phyloP scores from a whole-genome alignment of 2,113 vertebrate species.

The Pelecanus crispus region DNA sequence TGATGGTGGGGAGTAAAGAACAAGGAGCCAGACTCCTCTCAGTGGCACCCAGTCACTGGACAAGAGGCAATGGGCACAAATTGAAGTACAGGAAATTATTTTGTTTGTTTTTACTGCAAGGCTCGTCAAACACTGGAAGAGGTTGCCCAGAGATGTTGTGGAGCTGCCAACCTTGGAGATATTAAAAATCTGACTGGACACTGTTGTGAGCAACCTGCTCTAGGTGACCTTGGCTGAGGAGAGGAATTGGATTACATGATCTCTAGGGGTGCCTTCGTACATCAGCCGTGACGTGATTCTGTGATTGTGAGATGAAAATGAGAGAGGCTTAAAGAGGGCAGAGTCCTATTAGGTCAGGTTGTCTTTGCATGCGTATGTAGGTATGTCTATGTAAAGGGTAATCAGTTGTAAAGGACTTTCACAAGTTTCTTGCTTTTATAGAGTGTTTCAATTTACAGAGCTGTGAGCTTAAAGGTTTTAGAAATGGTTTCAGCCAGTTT shows the following conservation, averaged over 20 bases:
- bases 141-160: not conserved
- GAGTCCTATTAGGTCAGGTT: not conserved
- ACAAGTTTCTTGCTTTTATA: not conserved
- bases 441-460: not conserved
- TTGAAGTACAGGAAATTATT: not conserved
- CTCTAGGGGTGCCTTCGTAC: not conserved
- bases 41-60: not conserved
- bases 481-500: not conserved
- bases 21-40: not conserved
- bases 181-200: not conserved
- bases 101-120: not conserved
- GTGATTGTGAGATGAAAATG: not conserved
- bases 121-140: not conserved
- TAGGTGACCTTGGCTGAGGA: not conserved
- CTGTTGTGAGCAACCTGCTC: accelerated
- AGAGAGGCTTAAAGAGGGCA: not conserved
- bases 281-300: not conserved
- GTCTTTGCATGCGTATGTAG: not conserved
- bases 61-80: not conserved
- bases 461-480: not conserved
- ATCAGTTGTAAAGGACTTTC: not conserved
- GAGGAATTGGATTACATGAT: not conserved
- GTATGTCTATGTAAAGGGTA: not conserved
- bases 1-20: not conserved
- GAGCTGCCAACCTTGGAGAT: accelerated